A percentile compares a stretch with the other conserved stretches of the same genome.
Evolutionary conservation across 2,113 vertebrate genomes (phyloP).

Genomic region (Pleuronectes platessa): DNA sequence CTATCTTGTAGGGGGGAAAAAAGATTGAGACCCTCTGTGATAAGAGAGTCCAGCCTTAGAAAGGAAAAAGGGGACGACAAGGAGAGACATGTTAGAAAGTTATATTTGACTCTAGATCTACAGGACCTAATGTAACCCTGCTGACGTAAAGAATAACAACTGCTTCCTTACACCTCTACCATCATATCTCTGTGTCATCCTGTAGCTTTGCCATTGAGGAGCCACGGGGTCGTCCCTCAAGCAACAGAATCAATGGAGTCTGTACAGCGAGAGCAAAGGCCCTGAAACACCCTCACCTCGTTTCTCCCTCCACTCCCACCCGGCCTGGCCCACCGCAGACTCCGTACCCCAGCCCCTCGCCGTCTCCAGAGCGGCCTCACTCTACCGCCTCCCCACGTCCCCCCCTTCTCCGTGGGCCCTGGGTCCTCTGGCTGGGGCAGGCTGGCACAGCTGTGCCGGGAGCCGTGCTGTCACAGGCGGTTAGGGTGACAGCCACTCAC

Average conservation of each 20-base stretch:
- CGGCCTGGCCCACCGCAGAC: slow-evolving; percentile 26
- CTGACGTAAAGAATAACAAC: background rate
- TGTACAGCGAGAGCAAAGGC: slow-evolving; percentile 37
- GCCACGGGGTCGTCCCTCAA: slow-evolving; percentile 13
- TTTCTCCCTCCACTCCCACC: slow-evolving; percentile 19
- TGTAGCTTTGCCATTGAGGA: slow-evolving; percentile 9
- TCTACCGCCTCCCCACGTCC: slow-evolving; percentile 5
- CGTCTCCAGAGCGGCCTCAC: slow-evolving; percentile 46
- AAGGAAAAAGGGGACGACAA: background rate
- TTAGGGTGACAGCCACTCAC: slow-evolving; percentile 98
- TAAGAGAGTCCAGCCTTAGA: too few relatives aligned
- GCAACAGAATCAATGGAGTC: slow-evolving; percentile 31
- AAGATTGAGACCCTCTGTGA: too few relatives aligned
- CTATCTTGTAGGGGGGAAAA: too few relatives aligned
- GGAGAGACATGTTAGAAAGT: background rate
- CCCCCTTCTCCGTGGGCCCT: slow-evolving; percentile 50
- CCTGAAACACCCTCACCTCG: slow-evolving; percentile 29
- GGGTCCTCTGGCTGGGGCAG: slow-evolving; percentile 85
- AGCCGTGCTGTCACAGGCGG: slow-evolving; percentile 95
- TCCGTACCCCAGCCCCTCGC: slow-evolving; percentile 29
- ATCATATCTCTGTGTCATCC: slow-evolving; percentile 7
- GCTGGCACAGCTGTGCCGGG: slow-evolving; percentile 95
- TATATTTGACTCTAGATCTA: slow-evolving; percentile 13
- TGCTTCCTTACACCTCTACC: slow-evolving; percentile 24
- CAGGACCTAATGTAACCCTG: background rate